Conservation (phyloP, 2,113 vertebrate genomes). For the Setophaga petechia region DNA sequence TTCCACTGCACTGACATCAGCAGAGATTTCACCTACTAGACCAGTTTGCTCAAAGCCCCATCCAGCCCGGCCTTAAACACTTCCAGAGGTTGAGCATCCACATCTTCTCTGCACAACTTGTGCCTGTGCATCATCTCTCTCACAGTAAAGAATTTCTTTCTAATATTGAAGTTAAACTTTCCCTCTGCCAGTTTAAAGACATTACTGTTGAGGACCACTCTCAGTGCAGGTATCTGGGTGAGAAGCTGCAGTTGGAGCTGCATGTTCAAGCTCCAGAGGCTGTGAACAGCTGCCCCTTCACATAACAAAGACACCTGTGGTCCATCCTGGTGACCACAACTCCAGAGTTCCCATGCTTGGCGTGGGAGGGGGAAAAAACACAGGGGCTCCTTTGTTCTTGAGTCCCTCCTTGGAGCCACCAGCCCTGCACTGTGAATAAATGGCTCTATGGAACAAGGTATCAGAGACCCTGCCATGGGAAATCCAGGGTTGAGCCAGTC, state of each 20-base stretch:
- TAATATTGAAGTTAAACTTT: background rate
- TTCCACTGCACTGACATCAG: fast-evolving
- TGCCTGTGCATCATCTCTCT: background rate
- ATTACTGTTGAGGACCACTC: fast-evolving
- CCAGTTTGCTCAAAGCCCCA: background rate
- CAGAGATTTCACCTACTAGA: background rate
- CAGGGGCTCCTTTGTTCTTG: fast-evolving
- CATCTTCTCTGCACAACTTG: background rate
- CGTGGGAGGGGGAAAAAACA: fast-evolving
- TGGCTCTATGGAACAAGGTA: fast-evolving
- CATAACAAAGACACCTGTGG: background rate
- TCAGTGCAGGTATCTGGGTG: background rate
- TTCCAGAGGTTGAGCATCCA: background rate
- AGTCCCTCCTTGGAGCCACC: background rate
- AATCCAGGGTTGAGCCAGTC: fast-evolving
- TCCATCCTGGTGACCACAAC: background rate
- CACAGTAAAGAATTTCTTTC: background rate
- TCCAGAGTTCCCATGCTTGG: fast-evolving
- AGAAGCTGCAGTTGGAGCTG: background rate
- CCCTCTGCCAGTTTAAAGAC: background rate
- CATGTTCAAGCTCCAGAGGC: fast-evolving
- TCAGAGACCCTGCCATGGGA: fast-evolving
- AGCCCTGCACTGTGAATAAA: fast-evolving
- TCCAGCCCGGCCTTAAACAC: background rate
- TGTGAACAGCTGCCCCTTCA: fast-evolving